Evolutionary conservation across 2,797 vertebrate genomes (phyloP).

Genomic region (Spea hammondii): DNA sequence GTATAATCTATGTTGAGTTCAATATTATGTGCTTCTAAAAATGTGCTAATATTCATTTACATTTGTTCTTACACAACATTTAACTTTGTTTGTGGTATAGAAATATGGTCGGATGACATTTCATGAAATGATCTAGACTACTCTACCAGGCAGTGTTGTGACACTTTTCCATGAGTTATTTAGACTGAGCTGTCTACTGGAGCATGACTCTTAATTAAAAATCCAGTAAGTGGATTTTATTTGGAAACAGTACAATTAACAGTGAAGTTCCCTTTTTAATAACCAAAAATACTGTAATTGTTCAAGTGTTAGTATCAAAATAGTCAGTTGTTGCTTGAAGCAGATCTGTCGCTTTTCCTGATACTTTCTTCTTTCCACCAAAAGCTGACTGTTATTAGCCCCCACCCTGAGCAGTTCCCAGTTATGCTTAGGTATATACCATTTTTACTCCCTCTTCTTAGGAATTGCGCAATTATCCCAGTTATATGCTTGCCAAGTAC

Average conservation of each 20-base stretch:
- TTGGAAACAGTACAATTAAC: background rate
- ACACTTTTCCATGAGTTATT: background rate
- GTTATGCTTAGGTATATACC: too few relatives aligned
- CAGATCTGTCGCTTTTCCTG: background rate
- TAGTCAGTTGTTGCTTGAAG: background rate
- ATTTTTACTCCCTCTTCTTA: too few relatives aligned
- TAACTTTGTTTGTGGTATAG: background rate
- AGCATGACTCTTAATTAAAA: slow-evolving; percentile 14
- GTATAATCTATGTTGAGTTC: background rate
- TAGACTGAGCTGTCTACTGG: background rate
- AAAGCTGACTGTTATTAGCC: too few relatives aligned
- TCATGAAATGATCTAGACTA: background rate
- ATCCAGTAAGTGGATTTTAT: background rate
- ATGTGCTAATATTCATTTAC: background rate
- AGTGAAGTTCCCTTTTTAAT: background rate
- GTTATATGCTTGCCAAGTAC: too few relatives aligned
- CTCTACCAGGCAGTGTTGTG: background rate
- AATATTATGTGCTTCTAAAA: background rate
- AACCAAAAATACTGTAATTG: background rate
- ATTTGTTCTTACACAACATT: background rate
- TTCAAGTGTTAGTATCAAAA: too few relatives aligned
- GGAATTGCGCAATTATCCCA: too few relatives aligned
- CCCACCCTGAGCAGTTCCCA: too few relatives aligned
- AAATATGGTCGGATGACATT: background rate
- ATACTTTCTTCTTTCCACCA: background rate